Evolutionary conservation across 1,140 invertebrate species (phyloP).

Genomic region (Mesaphorura yosii): DNA sequence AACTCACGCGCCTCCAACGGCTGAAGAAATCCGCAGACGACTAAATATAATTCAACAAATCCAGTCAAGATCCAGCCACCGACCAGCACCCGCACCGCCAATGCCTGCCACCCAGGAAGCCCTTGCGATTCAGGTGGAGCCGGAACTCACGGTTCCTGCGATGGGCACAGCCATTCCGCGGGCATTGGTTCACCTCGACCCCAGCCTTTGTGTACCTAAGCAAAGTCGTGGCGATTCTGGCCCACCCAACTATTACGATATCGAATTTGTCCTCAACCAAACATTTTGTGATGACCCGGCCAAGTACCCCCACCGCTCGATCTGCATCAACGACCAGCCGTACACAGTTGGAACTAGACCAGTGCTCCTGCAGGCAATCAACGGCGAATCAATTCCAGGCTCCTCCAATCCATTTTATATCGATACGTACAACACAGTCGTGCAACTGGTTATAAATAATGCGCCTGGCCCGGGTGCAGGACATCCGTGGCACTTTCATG

Average conservation of each 20-base stretch:
- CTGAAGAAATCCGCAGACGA: neutral
- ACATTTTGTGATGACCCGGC: neutral
- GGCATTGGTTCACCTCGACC: neutral
- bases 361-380: neutral
- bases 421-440: neutral
- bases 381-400: neutral
- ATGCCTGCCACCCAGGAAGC: neutral
- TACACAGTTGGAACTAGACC: neutral
- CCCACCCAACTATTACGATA: neutral
- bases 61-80: neutral
- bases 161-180: neutral
- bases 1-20: neutral
- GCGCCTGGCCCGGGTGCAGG: neutral
- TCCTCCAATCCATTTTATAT: neutral
- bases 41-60: neutral
- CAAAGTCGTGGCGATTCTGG: neutral
- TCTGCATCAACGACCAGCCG: neutral
- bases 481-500: constrained; percentile 4
- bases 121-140: neutral
- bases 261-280: neutral
- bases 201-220: neutral
- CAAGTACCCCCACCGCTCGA: neutral
- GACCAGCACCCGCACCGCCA: neutral
- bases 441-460: neutral
- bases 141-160: neutral